These are phyloP conservation scores for Megalops cyprinoides DNA, from an alignment of 2,797 vertebrate genomes.

Conservation along the genomic window DNA sequence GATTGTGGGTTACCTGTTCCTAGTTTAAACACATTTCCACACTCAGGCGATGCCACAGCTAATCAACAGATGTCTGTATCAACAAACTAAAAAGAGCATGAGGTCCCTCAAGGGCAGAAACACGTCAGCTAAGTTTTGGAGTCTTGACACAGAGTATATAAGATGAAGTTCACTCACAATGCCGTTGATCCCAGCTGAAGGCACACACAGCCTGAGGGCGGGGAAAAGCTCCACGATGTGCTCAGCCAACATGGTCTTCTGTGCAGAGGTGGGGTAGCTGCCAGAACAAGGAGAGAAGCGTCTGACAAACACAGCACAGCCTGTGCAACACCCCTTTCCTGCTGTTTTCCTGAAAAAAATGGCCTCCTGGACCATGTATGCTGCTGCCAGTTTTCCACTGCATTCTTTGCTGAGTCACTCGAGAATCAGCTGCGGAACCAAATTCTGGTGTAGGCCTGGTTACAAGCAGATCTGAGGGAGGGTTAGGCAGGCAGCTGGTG, in stretches of 20 bases:
- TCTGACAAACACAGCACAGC: neutral
- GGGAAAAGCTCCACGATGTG: slow-evolving; percentile 41
- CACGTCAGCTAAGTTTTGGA: neutral
- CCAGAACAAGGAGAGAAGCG: neutral
- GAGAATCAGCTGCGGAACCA: too few species aligned
- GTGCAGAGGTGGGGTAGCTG: slow-evolving; percentile 42
- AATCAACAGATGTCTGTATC: neutral
- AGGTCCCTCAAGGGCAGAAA: neutral
- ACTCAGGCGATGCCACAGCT: neutral
- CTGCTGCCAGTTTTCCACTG: too few species aligned
- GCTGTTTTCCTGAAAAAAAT: too few species aligned
- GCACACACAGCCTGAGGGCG: slow-evolving; percentile 35
- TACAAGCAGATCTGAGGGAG: too few species aligned
- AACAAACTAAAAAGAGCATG: neutral
- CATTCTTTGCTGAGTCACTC: too few species aligned
- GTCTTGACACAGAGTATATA: neutral
- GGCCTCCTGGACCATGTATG: too few species aligned
- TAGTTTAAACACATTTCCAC: too few species aligned
- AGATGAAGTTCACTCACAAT: slow-evolving; percentile 27
- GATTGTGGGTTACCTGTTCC: too few species aligned
- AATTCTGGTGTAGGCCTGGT: too few species aligned
- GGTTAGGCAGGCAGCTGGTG: too few species aligned
- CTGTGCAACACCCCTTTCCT: neutral
- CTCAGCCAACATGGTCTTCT: slow-evolving; percentile 45
- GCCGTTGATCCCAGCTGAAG: slow-evolving; percentile 40